Percentiles rank a stretch among this genome's conserved stretches.
phyloP scores from a whole-genome alignment of 2,113 vertebrate genomes.

The Pogonocichla stellata region DNA sequence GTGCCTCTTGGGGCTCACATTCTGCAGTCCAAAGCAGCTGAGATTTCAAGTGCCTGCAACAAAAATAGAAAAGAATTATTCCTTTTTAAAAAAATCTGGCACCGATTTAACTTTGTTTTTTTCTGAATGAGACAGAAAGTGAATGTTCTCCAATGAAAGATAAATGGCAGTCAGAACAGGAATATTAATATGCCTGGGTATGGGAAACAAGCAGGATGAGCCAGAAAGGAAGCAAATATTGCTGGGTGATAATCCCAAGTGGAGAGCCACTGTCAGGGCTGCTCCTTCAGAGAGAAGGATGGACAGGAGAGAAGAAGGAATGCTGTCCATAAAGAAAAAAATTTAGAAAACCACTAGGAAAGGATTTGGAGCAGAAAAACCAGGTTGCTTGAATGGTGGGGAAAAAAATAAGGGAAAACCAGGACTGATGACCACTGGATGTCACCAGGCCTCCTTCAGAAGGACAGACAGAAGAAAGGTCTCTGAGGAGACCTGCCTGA shows the following conservation, averaged over 20 bases:
- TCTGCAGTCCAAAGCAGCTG: neutral
- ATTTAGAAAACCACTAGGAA: neutral
- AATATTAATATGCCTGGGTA: neutral
- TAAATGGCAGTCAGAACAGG: neutral
- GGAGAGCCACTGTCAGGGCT: neutral
- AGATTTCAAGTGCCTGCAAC: neutral
- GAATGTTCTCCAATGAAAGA: slow-evolving; percentile 17
- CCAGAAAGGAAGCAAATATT: neutral
- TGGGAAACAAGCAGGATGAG: neutral
- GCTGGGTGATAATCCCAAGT: neutral
- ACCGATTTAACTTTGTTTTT: accelerated
- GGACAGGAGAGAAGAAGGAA: neutral
- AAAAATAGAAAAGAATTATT: neutral
- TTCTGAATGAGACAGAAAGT: neutral
- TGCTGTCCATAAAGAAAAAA: neutral
- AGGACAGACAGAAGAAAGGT: neutral
- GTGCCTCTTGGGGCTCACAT: neutral
- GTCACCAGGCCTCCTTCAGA: neutral
- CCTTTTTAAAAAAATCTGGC: neutral
- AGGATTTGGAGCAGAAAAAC: neutral
- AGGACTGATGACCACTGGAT: neutral
- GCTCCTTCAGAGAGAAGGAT: neutral
- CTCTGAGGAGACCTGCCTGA: neutral
- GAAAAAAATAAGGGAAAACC: accelerated
- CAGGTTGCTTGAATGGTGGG: neutral